These are phyloP conservation scores for Drosophila nannoptera DNA, from an alignment of 1,140 invertebrate genomes.

Conservation along the genomic window DNA sequence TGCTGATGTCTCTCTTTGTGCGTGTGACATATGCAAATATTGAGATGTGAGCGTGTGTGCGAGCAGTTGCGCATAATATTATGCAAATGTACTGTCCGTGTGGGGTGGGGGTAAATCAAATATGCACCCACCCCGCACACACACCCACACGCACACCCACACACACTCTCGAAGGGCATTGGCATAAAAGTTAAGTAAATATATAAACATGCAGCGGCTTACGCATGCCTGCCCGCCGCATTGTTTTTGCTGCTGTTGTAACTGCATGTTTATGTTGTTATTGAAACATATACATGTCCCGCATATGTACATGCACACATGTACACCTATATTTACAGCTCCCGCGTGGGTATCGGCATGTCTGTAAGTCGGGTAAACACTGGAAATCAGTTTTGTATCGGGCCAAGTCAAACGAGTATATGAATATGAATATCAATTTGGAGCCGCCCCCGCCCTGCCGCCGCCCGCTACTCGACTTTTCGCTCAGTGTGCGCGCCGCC, in stretches of 20 bases:
- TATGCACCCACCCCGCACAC: too few relatives aligned
- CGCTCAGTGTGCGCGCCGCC: background rate
- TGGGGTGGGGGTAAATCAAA: constrained; percentile 31
- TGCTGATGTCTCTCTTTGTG: constrained; percentile 40
- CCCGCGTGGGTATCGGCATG: constrained; percentile 48
- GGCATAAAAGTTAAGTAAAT: constrained; percentile 48
- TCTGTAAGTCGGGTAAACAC: constrained; percentile 67
- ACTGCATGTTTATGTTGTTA: constrained; percentile 60
- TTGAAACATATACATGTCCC: constrained; percentile 45
- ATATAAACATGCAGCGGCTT: constrained; percentile 56
- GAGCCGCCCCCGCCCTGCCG: constrained; percentile 6
- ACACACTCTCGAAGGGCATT: constrained; percentile 1
- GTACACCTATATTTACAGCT: background rate
- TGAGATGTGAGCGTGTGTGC: constrained; percentile 33
- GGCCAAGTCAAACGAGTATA: constrained; percentile 30
- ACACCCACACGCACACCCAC: too few relatives aligned
- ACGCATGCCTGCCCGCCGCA: constrained; percentile 58
- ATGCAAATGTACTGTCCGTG: constrained; percentile 41
- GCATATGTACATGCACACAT: constrained; percentile 1
- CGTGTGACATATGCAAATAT: constrained; percentile 53
- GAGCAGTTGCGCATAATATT: constrained; percentile 45
- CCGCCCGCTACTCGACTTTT: background rate
- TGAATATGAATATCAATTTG: constrained; percentile 37
- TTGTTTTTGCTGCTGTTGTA: constrained; percentile 50
- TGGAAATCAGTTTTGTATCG: constrained; percentile 69